Evolutionary conservation across 23 tunicate genomes (phyloP), one percentile per base, ranked within the genome.

Genomic region (Styela plicata): DNA sequence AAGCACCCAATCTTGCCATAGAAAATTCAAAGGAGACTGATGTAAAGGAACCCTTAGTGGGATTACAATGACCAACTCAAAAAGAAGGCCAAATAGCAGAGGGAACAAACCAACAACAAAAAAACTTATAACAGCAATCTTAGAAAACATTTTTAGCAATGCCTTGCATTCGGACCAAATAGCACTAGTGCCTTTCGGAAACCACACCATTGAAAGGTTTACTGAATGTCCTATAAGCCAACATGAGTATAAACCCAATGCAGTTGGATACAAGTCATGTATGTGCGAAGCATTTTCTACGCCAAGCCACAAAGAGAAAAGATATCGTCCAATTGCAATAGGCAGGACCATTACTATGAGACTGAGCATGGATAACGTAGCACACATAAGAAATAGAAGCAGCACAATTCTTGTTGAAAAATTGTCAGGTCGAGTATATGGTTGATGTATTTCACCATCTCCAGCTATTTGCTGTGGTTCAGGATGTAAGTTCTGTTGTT

Each of bases 1-100:
- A 2, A 86, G 67, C 0, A 89, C 97, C 97, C 97, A 91, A 65
- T 91, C 97, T 33, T 89, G 88, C 88, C 85, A 89, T 34, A 89
- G n/a, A 29, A 79, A 64, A 10, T 83, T 79, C 13, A 91, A 44
- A 19, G 97, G 97, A 25, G 97, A 86, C 69, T 91, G 88, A 24
- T 86, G 77, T 3, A 71, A 67, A 2, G 85, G 88, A 23, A 86
- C 88, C 35, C 92, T 78, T 20, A 91, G 34, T 2, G 97, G 97
- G 35, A 86, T 91, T 35, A 91, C 73, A 0, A 91, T 31, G 7
- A 83, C 91, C 17, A 86, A 33, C 37, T 91, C 91, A 33, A 91
- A 82, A 18, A 86, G 70, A 29, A 91, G 20, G 10, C 97, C 97
- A 3, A 91, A 32, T 77, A 86, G 33, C 23, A 91, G 82, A 1